Evolutionary conservation across 1,140 invertebrate species (phyloP).

Genomic region (Lepidurus arcticus): DNA sequence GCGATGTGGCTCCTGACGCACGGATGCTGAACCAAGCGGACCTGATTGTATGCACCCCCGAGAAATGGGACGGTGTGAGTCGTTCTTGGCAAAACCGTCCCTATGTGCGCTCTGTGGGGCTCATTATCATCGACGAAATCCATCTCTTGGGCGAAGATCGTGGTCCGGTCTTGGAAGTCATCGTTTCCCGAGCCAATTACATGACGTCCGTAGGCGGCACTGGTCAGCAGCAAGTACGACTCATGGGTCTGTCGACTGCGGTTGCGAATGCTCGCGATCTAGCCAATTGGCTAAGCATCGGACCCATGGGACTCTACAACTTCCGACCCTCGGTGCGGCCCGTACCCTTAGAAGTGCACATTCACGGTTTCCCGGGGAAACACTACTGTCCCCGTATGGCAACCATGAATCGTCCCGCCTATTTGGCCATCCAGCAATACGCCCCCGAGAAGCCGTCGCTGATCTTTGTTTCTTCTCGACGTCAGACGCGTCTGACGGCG

Average conservation of each 20-base stretch:
- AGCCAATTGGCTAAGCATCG: conserved; percentile 92
- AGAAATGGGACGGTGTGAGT: conserved; percentile 99
- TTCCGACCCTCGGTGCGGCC: conserved; percentile 95
- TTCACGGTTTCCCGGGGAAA: conserved; percentile 86
- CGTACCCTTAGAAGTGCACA: conserved; percentile 93
- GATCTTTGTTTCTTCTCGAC: conserved; percentile 94
- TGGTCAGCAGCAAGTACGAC: conserved; percentile 55
- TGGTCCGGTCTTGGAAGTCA: conserved; percentile 73
- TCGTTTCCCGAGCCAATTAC: conserved; percentile 75
- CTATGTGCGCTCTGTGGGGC: conserved; percentile 85
- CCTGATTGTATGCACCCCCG: conserved; percentile 96
- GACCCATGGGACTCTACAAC: conserved; percentile 85
- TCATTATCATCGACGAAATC: conserved; percentile 98
- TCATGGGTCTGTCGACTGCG: conserved; percentile 94
- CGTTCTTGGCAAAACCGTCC: conserved; percentile 93
- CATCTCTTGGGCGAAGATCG: conserved; percentile 88
- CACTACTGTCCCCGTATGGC: conserved; percentile 99
- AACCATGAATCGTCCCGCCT: conserved; percentile 99
- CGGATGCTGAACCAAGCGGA: conserved; percentile 73
- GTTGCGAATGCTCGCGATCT: conserved; percentile 95
- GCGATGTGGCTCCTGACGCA: conserved; percentile 89
- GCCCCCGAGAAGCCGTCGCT: conserved; percentile 83
- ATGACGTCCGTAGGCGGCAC: conserved; percentile 71
- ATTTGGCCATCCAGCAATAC: conserved; percentile 67
- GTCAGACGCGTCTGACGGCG: conserved; percentile 95